Evolutionary conservation across 2,113 vertebrate species (phyloP).

Genomic region (Elachura formosa): DNA sequence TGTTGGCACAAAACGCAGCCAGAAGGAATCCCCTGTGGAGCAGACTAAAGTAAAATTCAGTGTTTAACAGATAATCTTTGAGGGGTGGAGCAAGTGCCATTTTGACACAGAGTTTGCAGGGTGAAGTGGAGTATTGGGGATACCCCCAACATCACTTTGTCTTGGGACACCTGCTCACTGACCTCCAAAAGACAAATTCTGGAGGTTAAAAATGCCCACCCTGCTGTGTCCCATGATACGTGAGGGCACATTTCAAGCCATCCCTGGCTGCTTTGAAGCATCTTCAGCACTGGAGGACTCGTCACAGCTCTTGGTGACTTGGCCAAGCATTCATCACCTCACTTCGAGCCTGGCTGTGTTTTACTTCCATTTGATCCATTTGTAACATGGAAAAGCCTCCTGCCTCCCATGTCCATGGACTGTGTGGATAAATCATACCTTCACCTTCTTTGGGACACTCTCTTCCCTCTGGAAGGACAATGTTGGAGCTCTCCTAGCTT

Average conservation of each 20-base stretch:
- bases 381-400: background rate
- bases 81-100: background rate
- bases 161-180: background rate
- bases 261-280: rapidly evolving
- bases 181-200: background rate
- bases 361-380: rapidly evolving
- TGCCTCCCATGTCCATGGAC: background rate
- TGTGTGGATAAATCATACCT: rapidly evolving
- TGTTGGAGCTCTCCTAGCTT: background rate
- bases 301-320: background rate
- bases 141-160: background rate
- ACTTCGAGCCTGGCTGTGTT: background rate
- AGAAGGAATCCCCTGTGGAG: background rate
- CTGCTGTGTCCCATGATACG: rapidly evolving
- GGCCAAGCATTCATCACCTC: background rate
- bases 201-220: background rate
- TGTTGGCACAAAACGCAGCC: rapidly evolving
- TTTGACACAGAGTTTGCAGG: background rate
- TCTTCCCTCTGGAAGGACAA: background rate
- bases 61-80: background rate
- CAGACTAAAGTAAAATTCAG: background rate
- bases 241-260: rapidly evolving
- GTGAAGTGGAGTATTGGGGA: background rate
- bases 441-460: background rate
- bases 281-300: background rate